Conservation (phyloP, 2,113 vertebrate genomes). For the Anolis sagrei region DNA sequence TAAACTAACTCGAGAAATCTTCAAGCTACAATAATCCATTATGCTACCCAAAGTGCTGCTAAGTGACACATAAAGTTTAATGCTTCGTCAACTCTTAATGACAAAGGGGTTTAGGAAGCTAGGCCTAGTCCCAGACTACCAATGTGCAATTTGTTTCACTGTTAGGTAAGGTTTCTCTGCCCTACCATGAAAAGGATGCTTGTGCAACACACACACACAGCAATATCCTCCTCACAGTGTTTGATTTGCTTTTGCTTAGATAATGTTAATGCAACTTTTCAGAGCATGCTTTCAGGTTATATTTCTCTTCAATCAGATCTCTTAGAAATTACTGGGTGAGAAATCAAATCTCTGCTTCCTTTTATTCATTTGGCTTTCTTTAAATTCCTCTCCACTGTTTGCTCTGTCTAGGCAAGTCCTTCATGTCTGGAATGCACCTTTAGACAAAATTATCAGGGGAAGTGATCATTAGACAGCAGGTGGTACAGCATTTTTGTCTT, state of each 20-base stretch:
- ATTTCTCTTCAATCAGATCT: conserved; percentile 22
- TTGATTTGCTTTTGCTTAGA: conserved; percentile 16
- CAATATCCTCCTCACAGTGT: not conserved
- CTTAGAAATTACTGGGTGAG: not conserved
- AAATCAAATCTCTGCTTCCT: conserved; percentile 33
- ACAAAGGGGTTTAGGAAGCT: not conserved
- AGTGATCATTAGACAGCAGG: conserved; percentile 79
- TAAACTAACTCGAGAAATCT: not conserved
- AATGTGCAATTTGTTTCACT: not conserved
- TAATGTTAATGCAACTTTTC: conserved; percentile 23
- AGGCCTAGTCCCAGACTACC: not conserved
- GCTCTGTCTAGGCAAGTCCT: conserved; percentile 74
- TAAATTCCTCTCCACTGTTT: conserved; percentile 56
- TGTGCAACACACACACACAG: conserved; percentile 7
- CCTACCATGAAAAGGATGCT: not conserved
- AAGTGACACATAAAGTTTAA: rapidly evolving
- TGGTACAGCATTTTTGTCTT: conserved; percentile 68
- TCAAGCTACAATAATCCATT: rapidly evolving
- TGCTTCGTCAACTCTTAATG: not conserved
- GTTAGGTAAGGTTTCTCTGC: not conserved
- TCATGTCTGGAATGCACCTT: conserved; percentile 75
- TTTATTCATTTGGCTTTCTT: conserved; percentile 11
- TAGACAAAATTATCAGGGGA: conserved; percentile 75
- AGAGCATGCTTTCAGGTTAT: not conserved
- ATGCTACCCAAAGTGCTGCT: rapidly evolving